phyloP scores from a whole-genome alignment of 2,113 vertebrate genomes.

The Centropus unirufus region DNA sequence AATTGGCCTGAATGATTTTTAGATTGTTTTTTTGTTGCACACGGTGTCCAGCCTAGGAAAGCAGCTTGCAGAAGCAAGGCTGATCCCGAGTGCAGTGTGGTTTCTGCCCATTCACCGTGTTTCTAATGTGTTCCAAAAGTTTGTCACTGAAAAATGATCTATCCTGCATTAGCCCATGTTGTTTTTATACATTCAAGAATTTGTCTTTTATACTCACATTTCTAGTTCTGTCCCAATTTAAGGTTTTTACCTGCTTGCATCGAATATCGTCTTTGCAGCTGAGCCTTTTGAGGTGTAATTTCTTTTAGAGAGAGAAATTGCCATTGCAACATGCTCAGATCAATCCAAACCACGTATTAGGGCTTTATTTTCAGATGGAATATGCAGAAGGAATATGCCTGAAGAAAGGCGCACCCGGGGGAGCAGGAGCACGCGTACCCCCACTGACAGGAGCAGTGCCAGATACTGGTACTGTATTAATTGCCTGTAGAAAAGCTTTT shows the following conservation, averaged over 20 bases:
- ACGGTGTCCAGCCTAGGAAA: accelerated
- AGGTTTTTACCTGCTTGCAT: background rate
- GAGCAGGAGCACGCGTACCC: background rate
- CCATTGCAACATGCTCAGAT: background rate
- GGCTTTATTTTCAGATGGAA: background rate
- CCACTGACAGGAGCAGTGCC: background rate
- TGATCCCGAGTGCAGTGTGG: background rate
- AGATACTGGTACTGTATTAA: background rate
- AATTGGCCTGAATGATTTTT: background rate
- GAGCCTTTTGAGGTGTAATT: background rate
- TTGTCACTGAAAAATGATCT: background rate
- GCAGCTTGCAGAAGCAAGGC: background rate
- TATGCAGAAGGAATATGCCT: background rate
- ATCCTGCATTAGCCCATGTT: background rate
- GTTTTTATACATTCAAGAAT: background rate
- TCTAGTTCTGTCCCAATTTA: background rate
- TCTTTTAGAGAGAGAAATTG: background rate
- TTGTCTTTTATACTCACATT: background rate
- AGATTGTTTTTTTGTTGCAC: background rate
- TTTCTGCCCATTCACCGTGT: background rate
- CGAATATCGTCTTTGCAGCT: background rate
- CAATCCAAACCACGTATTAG: background rate
- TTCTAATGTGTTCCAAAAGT: accelerated
- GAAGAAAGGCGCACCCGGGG: background rate
- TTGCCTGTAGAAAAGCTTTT: background rate